Evolutionary conservation across 2,888 invertebrate species (phyloP).

Genomic region (Hemithea aestivaria): DNA sequence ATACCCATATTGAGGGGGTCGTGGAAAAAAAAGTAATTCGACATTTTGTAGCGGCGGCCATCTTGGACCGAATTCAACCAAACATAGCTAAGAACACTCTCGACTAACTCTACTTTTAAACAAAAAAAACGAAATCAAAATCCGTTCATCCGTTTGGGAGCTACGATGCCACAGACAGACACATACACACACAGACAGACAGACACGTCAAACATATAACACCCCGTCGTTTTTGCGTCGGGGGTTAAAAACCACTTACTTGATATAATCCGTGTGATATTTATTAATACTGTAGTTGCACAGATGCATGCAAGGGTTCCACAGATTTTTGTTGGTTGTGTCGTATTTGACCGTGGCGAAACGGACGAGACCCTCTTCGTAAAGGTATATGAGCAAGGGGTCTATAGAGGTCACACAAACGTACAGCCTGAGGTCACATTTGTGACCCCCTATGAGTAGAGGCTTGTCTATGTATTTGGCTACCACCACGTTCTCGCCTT

Average conservation of each 20-base stretch:
- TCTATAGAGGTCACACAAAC: slow-evolving; percentile 97
- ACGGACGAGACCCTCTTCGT: slow-evolving; percentile 96
- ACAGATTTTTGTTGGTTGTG: slow-evolving; percentile 93
- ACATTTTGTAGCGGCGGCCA: no score
- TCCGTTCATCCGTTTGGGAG: no score
- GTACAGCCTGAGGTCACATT: slow-evolving; percentile 97
- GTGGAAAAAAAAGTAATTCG: no score
- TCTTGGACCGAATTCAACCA: no score
- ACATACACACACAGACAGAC: no score
- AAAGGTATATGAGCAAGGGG: slow-evolving; percentile 95
- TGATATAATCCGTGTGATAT: slow-evolving; percentile 96
- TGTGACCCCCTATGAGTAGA: slow-evolving; percentile 93
- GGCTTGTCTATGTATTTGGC: slow-evolving; percentile 94
- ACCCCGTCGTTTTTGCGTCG: no score
- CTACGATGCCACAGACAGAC: no score
- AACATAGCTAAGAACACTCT: no score
- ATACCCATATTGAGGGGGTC: no score
- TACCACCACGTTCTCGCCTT: slow-evolving; percentile 94
- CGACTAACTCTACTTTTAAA: no score
- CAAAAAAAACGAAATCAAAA: no score
- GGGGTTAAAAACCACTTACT: slow-evolving; percentile 83
- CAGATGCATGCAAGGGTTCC: slow-evolving; percentile 97
- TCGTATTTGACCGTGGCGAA: slow-evolving; percentile 98
- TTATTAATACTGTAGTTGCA: slow-evolving; percentile 99
- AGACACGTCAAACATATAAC: no score